Percentiles rank a stretch among this genome's conserved stretches.
Conservation (phyloP, 2,888 invertebrate species). For the Brachylomia viminalis region DNA sequence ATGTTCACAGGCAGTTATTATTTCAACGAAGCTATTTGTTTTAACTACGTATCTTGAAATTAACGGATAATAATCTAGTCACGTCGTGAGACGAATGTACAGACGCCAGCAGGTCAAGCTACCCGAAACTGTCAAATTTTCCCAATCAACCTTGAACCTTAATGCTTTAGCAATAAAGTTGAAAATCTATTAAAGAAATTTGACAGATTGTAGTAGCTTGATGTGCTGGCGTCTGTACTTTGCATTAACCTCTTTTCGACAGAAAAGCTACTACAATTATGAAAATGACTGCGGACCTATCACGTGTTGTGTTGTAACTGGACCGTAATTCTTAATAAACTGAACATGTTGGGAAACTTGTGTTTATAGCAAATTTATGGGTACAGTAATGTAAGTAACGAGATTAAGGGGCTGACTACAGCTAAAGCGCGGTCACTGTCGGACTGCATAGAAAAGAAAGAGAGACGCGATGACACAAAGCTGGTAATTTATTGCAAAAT, state of each 20-base stretch:
- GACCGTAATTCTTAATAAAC: slow-evolving; percentile 48
- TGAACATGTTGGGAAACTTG: slow-evolving; percentile 46
- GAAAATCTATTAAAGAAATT: no score
- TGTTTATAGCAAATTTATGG: slow-evolving; percentile 38
- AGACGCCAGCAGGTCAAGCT: no score
- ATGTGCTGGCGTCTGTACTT: no score
- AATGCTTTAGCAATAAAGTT: no score
- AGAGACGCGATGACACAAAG: no score
- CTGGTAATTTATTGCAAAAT: no score
- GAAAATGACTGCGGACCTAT: slow-evolving; percentile 63
- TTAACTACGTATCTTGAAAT: slow-evolving; percentile 71
- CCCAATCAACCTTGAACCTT: no score
- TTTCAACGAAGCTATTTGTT: slow-evolving; percentile 81
- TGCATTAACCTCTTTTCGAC: slow-evolving; percentile 63
- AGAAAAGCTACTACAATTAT: slow-evolving; percentile 63
- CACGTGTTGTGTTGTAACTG: slow-evolving; percentile 60
- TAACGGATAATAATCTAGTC: slow-evolving; percentile 66
- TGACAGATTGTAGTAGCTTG: no score
- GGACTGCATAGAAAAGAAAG: no score
- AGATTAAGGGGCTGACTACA: no score
- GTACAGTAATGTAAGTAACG: slow-evolving; percentile 7
- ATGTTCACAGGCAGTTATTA: slow-evolving; percentile 83
- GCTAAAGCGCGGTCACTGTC: no score
- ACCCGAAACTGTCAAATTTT: no score
- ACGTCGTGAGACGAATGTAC: slow-evolving; percentile 60